Evolutionary conservation across 2,888 invertebrate genomes (phyloP).

Genomic region (Cartodere bifasciata): DNA sequence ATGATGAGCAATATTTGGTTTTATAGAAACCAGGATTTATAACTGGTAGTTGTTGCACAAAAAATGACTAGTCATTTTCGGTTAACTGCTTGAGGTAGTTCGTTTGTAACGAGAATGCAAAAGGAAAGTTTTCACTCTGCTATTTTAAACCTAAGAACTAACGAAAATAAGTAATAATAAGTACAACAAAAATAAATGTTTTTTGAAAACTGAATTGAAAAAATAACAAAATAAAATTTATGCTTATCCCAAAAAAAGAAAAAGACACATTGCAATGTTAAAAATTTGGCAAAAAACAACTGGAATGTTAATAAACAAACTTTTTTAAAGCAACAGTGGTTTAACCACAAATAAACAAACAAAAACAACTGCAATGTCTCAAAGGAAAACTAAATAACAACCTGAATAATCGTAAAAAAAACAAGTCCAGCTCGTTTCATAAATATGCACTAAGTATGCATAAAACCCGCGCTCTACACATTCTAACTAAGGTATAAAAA

Average conservation of each 20-base stretch:
- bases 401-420: constrained; percentile 15
- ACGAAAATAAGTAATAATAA: too few species aligned
- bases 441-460: too few species aligned
- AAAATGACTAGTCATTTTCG: too few species aligned
- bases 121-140: too few species aligned
- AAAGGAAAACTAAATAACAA: constrained; percentile 9
- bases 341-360: neutral
- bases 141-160: too few species aligned
- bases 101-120: too few species aligned
- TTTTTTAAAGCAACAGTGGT: constrained; percentile 3
- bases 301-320: neutral
- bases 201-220: too few species aligned
- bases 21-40: too few species aligned
- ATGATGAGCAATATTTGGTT: too few species aligned
- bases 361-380: constrained; percentile 1
- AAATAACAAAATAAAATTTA: neutral
- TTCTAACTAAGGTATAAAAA: constrained; percentile 24
- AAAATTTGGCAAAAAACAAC: neutral
- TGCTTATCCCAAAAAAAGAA: neutral
- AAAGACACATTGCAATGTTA: neutral
- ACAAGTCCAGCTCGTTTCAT: constrained; percentile 29
- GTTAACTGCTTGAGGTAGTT: too few species aligned
- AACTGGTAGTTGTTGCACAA: too few species aligned
- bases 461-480: too few species aligned
- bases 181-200: constrained; percentile 10